Evolutionary conservation across 2,888 invertebrate genomes (phyloP).

Genomic region (Vannuccia rotundouncinata): DNA sequence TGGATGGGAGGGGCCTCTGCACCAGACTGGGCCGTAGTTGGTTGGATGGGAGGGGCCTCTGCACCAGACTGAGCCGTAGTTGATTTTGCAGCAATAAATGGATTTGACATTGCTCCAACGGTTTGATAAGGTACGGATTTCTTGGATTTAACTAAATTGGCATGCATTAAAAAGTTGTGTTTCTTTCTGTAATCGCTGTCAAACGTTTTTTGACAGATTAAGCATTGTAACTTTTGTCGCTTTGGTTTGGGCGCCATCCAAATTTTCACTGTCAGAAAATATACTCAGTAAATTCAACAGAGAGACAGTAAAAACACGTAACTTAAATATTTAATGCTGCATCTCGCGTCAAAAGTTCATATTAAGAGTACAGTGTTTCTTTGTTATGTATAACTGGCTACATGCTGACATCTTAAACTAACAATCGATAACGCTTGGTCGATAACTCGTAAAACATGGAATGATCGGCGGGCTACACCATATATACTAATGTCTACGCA

Average conservation of each 20-base stretch:
- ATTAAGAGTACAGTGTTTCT: conserved; percentile 13
- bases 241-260: not conserved
- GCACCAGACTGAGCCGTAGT: too few relatives aligned
- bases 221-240: not conserved
- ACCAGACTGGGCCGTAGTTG: too few relatives aligned
- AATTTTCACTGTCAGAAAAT: not conserved
- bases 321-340: conserved; percentile 26
- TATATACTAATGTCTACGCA: not conserved
- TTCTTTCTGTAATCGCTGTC: not conserved
- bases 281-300: not conserved
- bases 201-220: not conserved
- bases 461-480: not conserved
- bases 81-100: too few relatives aligned
- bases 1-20: too few relatives aligned
- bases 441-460: not conserved
- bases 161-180: not conserved
- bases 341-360: conserved; percentile 20
- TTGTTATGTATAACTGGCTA: conserved; percentile 26
- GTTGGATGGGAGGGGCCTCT: too few relatives aligned
- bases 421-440: not conserved
- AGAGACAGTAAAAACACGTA: not conserved
- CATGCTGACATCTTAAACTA: not conserved
- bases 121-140: too few relatives aligned
- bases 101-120: too few relatives aligned
- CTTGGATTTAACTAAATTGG: too few relatives aligned